A percentile compares a stretch with the other conserved stretches of the same genome.
These are phyloP conservation scores for Pogonophryne albipinna DNA, from an alignment of 2,797 vertebrate genomes.

Conservation along the genomic window DNA sequence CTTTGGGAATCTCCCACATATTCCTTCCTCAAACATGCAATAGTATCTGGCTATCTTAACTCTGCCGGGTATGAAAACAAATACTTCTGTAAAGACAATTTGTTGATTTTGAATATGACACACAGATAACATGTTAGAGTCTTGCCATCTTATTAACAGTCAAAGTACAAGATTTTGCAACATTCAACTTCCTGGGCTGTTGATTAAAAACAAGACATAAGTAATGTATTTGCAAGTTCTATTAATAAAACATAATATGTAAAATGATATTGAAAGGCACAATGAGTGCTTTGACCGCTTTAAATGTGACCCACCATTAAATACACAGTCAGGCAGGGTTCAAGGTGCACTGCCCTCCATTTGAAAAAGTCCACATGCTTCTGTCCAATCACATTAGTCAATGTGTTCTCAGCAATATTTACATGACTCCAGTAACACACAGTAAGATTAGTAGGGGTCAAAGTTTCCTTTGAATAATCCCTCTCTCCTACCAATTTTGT, in stretches of 20 bases:
- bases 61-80: constrained; percentile 35
- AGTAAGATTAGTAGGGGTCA: constrained; percentile 74
- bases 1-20: constrained; percentile 34
- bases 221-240: constrained; percentile 13
- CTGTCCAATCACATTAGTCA: constrained; percentile 66
- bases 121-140: not conserved
- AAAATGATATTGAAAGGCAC: constrained; percentile 10
- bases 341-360: constrained; percentile 63
- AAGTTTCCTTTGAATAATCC: constrained; percentile 70
- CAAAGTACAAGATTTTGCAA: not conserved
- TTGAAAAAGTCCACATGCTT: constrained; percentile 61
- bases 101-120: constrained; percentile 35
- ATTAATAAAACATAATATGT: not conserved
- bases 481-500: constrained; percentile 22
- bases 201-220: constrained; percentile 21
- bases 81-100: constrained; percentile 23
- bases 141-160: not conserved
- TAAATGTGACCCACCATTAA: constrained; percentile 53
- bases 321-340: constrained; percentile 54
- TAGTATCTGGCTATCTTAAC: constrained; percentile 37
- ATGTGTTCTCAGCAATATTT: constrained; percentile 75
- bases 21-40: constrained; percentile 37
- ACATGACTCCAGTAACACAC: constrained; percentile 71
- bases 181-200: not conserved
- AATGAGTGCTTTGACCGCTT: constrained; percentile 31